Evolutionary conservation across 2,888 invertebrate genomes (phyloP).

Genomic region (Caenorhabditis sp.): DNA sequence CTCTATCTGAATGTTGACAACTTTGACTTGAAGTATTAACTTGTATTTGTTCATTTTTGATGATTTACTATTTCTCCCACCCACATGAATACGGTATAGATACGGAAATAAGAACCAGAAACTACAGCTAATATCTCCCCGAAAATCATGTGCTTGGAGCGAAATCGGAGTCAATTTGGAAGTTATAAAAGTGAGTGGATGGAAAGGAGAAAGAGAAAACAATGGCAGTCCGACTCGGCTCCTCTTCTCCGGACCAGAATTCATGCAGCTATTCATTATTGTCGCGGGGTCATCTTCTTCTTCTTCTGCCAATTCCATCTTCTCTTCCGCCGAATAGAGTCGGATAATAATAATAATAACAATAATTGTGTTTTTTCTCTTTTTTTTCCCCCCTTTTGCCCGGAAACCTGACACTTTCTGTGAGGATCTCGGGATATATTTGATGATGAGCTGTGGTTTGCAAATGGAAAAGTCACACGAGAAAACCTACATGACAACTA

Average conservation of each 20-base stretch:
- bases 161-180: slow-evolving; percentile 3
- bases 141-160: neutral
- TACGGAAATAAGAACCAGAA: neutral
- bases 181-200: neutral
- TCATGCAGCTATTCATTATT: neutral
- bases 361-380: slow-evolving; percentile 4
- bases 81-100: neutral
- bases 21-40: slow-evolving; percentile 55
- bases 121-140: neutral
- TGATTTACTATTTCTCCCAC: neutral
- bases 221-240: neutral
- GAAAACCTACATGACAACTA: slow-evolving; percentile 5
- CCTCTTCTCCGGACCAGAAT: neutral
- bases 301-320: neutral
- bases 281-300: neutral
- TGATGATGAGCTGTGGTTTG: no score
- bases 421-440: neutral
- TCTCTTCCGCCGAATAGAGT: neutral
- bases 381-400: neutral
- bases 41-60: neutral
- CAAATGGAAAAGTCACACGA: slow-evolving; percentile 1
- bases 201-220: neutral
- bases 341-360: neutral
- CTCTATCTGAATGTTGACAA: slow-evolving; percentile 40
- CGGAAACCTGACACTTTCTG: slow-evolving; percentile 14